Evolutionary conservation across 2,888 invertebrate species (phyloP).

Genomic region (Siphlonurus alternatus): DNA sequence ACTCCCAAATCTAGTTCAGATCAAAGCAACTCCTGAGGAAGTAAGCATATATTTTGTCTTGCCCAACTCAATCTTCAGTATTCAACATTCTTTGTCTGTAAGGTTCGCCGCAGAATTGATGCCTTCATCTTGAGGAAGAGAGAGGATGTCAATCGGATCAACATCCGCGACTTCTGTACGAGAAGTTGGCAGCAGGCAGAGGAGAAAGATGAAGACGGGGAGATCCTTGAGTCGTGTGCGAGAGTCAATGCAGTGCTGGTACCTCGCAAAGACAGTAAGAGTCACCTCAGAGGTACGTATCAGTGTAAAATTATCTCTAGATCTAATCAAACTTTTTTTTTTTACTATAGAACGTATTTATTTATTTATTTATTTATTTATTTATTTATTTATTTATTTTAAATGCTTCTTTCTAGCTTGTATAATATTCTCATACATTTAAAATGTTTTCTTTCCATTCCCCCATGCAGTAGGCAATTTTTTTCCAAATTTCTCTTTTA

Average conservation of each 20-base stretch:
- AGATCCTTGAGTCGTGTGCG: constrained; percentile 41
- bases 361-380: constrained; percentile 7
- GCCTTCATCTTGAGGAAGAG: constrained; percentile 61
- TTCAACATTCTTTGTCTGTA: too few relatives aligned
- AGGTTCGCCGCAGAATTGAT: constrained; percentile 42
- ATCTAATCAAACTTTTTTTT: not conserved
- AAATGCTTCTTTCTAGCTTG: not conserved
- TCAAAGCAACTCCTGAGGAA: constrained; percentile 47
- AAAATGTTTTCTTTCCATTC: too few relatives aligned
- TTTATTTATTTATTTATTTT: not conserved
- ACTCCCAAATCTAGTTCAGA: constrained; percentile 38
- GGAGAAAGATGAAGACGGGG: constrained; percentile 19
- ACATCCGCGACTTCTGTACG: constrained; percentile 55
- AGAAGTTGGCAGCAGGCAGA: constrained; percentile 20
- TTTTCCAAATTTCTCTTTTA: too few relatives aligned
- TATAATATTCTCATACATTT: too few relatives aligned
- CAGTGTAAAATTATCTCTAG: not conserved
- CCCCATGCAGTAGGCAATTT: too few relatives aligned
- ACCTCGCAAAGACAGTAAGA: constrained; percentile 53
- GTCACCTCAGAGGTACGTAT: constrained; percentile 66
- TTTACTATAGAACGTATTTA: too few relatives aligned
- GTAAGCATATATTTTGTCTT: constrained; percentile 25
- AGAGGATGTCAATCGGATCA: constrained; percentile 51
- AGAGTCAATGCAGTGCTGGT: constrained; percentile 55
- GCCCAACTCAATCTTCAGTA: too few relatives aligned